Percentiles rank a stretch among this genome's conserved stretches.
Conservation (phyloP, 2,113 vertebrate genomes). For the Nymphicus hollandicus region DNA sequence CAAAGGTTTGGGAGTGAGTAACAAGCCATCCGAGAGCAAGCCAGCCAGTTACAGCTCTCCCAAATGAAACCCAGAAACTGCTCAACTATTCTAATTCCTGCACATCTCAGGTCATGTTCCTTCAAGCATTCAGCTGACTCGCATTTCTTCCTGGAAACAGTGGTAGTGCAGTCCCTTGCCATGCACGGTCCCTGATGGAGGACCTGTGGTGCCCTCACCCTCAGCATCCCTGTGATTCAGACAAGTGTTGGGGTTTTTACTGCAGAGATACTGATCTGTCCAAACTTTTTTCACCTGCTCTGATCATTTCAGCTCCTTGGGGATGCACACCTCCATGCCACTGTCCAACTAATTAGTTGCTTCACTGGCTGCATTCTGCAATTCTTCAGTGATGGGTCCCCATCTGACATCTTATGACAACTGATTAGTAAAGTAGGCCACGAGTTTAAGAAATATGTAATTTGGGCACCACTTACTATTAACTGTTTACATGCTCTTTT, state of each 20-base stretch:
- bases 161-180: neutral
- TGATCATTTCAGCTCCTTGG: constrained; percentile 56
- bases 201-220: neutral
- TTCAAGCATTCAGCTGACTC: constrained; percentile 51
- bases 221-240: neutral
- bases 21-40: neutral
- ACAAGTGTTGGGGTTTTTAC: constrained; percentile 39
- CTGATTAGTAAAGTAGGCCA: constrained; percentile 77
- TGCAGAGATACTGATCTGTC: constrained; percentile 12
- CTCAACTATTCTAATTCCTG: constrained; percentile 15
- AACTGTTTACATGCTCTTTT: constrained; percentile 53
- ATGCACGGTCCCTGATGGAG: neutral
- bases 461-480: constrained; percentile 57
- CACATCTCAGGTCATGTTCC: constrained; percentile 15
- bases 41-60: neutral
- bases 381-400: constrained; percentile 68
- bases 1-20: neutral
- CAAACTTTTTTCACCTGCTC: constrained; percentile 72
- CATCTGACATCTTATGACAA: constrained; percentile 74
- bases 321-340: constrained; percentile 69
- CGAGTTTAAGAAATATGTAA: constrained; percentile 66
- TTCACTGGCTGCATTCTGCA: constrained; percentile 71
- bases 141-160: constrained; percentile 12
- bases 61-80: neutral
- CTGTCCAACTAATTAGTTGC: constrained; percentile 77